These are phyloP conservation scores for Galerucella nymphaeae DNA, from an alignment of 2,888 invertebrate species.

Conservation along the genomic window DNA sequence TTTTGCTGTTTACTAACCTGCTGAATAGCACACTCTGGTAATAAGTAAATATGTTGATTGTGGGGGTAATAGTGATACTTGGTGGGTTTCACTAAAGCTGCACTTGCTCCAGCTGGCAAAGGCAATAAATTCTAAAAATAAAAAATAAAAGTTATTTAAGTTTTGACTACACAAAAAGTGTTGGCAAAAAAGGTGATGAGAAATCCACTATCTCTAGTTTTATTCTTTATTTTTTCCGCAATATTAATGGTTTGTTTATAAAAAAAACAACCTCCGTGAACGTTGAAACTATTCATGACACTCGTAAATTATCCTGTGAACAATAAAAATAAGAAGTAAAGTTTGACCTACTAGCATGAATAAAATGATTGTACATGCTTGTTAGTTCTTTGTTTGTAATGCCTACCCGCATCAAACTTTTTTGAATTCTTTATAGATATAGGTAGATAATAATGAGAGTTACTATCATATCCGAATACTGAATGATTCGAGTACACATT, in stretches of 20 bases:
- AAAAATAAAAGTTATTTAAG: too few species aligned
- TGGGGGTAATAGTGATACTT: constrained; percentile 95
- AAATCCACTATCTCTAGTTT: too few species aligned
- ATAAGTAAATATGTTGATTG: constrained; percentile 90
- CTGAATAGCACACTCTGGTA: constrained; percentile 94
- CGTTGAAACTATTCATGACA: constrained; percentile 24
- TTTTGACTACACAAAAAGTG: too few species aligned
- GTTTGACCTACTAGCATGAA: constrained; percentile 38
- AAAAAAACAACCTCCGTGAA: constrained; percentile 32
- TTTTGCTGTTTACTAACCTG: constrained; percentile 69
- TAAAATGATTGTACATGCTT: constrained; percentile 29
- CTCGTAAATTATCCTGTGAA: constrained; percentile 34
- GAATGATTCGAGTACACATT: background rate
- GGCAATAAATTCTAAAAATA: constrained; percentile 73
- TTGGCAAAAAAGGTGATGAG: too few species aligned
- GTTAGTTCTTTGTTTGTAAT: constrained; percentile 31
- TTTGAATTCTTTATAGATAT: constrained; percentile 5
- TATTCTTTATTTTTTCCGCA: too few species aligned
- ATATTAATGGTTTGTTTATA: background rate
- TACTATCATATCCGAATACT: background rate
- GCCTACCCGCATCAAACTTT: constrained; percentile 9
- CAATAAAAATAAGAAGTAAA: constrained; percentile 34
- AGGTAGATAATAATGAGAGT: constrained; percentile 3
- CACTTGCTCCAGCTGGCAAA: constrained; percentile 75
- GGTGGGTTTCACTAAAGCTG: constrained; percentile 84